Evolutionary conservation across 2,888 invertebrate species (phyloP), one percentile per base, ranked within the genome.

Genomic region (Synergus japonicus): DNA sequence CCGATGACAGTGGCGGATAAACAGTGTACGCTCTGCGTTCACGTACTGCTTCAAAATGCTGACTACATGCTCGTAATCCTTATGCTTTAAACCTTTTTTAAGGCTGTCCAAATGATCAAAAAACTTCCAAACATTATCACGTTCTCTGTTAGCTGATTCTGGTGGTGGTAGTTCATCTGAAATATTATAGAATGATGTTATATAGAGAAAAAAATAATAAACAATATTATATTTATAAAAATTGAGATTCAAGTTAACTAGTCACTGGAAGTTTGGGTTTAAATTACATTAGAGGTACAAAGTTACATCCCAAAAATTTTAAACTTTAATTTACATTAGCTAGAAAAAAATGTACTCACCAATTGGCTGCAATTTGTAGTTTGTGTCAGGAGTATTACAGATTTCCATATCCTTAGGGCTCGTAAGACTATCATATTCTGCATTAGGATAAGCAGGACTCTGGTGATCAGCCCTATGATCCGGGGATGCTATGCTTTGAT

Each of bases 61-160:
- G 73, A 54, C 37, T 9, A 73, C 73, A n/a, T 73, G n/a, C 13
- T 37, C 9, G 15, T 73, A 73, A 54, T 73, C 73, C 8, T 15
- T 15, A 15, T 73, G 73, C 15, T 37, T 29, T 15, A 73, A n/a
- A 37, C 73, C 73, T 7, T 37, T 15, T 37, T 12, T 15, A 10
- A 73, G 37, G 54, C 54, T 54, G 54, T 73, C 37, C 15, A 73
- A 29, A n/a, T 54, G 54, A 73, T 73, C 73, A 54, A 54, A 73
- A 37, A 73, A 73, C 37, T 73, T 73, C 73, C 73, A 73, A 5
- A 73, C 29, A 54, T 41, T 37, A 10, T 49, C 37, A 9, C 37
- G 9, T 9, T 41, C 54, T 15, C 44, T 69, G 15, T 37, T 22
- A 73, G 0, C 9, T 8, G 22, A 8, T 54, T 73, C 2, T 54